Evolutionary conservation across 2,888 invertebrate genomes (phyloP), one percentile per base, ranked within the genome.

Genomic region (Agonum fuliginosum): DNA sequence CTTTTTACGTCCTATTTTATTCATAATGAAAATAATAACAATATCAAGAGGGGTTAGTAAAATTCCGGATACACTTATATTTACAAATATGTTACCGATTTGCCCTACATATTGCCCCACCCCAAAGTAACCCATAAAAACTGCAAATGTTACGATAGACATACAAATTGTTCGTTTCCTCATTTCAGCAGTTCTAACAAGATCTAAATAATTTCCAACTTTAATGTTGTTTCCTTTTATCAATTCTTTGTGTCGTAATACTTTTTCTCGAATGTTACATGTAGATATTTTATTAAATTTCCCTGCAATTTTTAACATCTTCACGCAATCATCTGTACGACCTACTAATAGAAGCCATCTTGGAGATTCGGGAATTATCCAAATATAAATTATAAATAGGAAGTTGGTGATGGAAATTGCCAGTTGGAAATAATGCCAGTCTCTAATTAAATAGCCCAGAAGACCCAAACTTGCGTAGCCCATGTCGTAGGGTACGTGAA

Each of bases 41-140:
- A 85, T 77, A 0, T 86, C 86, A 46, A 85, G 92, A 0, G 93
- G 92, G 41, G 93, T 82, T 79, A 93, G 92, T 73, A 93, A 90
- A 1, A 89, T 87, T 8, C 94, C 95, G 17, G 95, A 94, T 10
- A 96, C 88, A n/a, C 95, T 92, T 71, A 96, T 95, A 84, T 96
- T 97, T 3, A 92, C 83, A 85, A 95, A 97, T 78, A 95, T 93
- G 82, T 95, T 89, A 1, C 93, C 93, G 3, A 95, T 89, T 81
- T 94, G 91, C 0, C 94, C 93, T 75, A 95, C 92, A 85, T 94
- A 95, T 84, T 96, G 94, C 0, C 94, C 93, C n/a, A 96, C 92
- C 0, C 96, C 96, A 83, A 95, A 97, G 87, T 96, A 95, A 81
- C 95, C 94, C 84, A 97, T 89, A 1, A 96, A 95, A 78, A 95